Evolutionary conservation across 1,140 invertebrate genomes (phyloP), one percentile per base, ranked within the genome.

Genomic region (Hyposmocoma kahamanoa): DNA sequence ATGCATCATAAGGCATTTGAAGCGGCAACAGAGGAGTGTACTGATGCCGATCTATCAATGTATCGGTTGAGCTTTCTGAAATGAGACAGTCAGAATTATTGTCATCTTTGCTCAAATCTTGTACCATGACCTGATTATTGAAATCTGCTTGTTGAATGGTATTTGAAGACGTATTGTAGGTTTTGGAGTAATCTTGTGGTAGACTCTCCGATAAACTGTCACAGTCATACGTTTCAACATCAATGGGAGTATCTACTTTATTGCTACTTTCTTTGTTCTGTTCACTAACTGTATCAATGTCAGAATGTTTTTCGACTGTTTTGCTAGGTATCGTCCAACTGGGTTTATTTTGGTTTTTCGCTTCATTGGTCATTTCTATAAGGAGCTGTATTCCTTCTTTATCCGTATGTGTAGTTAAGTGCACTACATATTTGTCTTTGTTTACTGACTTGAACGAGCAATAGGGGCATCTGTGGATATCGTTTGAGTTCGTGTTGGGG

Each of bases 391-490:
- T 64, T 13, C 66, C 72, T 56, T 84, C 70, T 56, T 85, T 78
- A 45, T 84, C 74, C 11, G 62, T 56, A 44, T 88, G 85, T 8
- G 67, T 79, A 8, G 72, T 72, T 9, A 87, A 56, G 60, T 88
- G 87, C 0, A 70, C 45, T 0, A 78, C 45, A 54, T 84, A 89
- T 55, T 89, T 89, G 15, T 87, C 85, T 55, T 88, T 87, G 59
- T 74, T 89, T 10, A 90, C 77, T 3, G 87, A 79, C 52, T 87
- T 87, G 62, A 87, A 90, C 22, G 81, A 66, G 54, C 89, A 90
- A 41, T 86, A 84, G 0, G 77, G 68, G 54, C 89, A 90, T 4
- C 79, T 77, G 45, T 88, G 87, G 26, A 89, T 63, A 11, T 88
- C 72, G 26, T 72, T 74, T 6, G 83, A 80, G 44, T 84, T 83